Base-by-base conservation (phyloP, 2,888 invertebrate genomes). In the Drosophila formosana region DNA sequence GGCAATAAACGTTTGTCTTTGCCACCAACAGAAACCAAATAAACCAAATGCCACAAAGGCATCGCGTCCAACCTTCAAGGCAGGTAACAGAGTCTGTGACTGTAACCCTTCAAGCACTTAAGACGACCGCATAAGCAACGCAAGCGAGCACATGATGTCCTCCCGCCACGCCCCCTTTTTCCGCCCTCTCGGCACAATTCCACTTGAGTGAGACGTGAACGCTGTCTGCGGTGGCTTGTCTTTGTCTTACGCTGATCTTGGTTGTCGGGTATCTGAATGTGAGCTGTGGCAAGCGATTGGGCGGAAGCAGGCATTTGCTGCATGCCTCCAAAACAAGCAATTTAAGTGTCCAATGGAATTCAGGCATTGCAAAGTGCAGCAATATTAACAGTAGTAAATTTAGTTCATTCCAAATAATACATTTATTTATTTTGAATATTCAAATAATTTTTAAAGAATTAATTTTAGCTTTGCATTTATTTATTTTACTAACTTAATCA, bases 121-220 rank as follows among this genome's bases (percentile, higher is more conserved):
- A 79, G 78, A 28, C 75, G 67, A 86, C 82, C 82, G 57, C 86
- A 82, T 56, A 72, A 74, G 72, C 77, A 68, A 66, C 52, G 53
- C 68, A 72, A 77, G 62, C 69, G 51, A 81, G 71, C 77, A 75
- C 62, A 66, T 66, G 68, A 72, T 77, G 80, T 13, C 6, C 39
- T n/a, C 13, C n/a, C 39, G 2, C 39, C 13, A 0, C 13, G 67
- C 63, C 30, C 51, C 0, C 37, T 3, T 52, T 47, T 41, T 41
- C 63, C 70, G 57, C 39, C 6, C 28, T 7, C 30, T 30, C 30
- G 30, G 6, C 30, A 6, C 5, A 5, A 30, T 51, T 46, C 37
- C 46, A 66, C 72, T 56, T 53, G 56, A 58, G 39, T 30, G 11
- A 18, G 45, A 25, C 46, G 18, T 70, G 56, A 46, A 52, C 60